phyloP scores from a whole-genome alignment of 1,140 invertebrate genomes.

The Caenorhabditis latens region DNA sequence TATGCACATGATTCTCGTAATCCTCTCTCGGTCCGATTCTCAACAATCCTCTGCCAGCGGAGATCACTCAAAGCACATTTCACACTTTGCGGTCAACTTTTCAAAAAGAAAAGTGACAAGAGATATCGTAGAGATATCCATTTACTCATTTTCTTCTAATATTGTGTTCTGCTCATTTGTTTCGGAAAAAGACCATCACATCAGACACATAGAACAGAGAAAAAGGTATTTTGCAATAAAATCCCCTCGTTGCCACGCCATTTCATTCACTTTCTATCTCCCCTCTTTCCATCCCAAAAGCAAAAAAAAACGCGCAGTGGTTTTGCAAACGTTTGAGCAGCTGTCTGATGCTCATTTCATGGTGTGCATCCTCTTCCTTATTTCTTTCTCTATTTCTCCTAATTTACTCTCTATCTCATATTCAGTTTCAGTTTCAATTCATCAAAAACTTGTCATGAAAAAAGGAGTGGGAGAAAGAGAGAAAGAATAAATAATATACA shows the following conservation, averaged over 20 bases:
- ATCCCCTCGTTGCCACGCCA: not conserved
- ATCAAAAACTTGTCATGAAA: conserved; percentile 38
- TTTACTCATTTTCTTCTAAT: not conserved
- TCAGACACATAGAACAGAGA: conserved; percentile 19
- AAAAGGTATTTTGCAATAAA: conserved; percentile 30
- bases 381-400: conserved; percentile 38
- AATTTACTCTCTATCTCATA: not conserved
- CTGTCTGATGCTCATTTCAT: conserved; percentile 34
- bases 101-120: not conserved
- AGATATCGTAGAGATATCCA: not conserved
- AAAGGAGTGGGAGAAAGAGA: not conserved
- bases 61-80: no score
- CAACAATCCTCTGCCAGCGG: no score
- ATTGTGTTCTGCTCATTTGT: not conserved
- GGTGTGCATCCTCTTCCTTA: conserved; percentile 28
- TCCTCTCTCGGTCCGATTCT: no score
- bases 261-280: not conserved
- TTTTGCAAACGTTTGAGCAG: conserved; percentile 55
- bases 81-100: no score
- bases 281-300: not conserved
- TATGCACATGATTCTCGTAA: no score
- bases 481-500: not conserved
- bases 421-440: conserved; percentile 16
- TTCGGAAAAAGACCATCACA: not conserved
- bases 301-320: conserved; percentile 22